Conservation (phyloP, 2,797 vertebrate species). For the Gambusia yucatana region DNA sequence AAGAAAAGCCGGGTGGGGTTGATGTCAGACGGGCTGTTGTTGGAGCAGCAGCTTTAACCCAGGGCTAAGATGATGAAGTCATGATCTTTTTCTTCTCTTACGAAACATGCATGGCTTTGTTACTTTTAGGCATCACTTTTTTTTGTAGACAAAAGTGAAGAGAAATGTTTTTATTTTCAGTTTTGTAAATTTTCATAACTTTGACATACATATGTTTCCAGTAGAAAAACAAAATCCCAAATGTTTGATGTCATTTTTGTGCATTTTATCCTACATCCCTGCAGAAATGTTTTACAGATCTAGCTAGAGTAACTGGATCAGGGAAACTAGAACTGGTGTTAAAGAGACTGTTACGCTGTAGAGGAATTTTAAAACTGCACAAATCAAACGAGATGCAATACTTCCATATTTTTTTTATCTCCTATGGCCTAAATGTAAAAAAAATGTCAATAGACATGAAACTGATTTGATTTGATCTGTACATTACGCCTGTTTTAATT, state of each 20-base stretch:
- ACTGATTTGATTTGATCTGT: not conserved
- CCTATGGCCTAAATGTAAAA: not conserved
- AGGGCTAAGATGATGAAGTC: constrained; percentile 18
- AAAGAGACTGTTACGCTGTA: not conserved
- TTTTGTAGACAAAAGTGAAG: not conserved
- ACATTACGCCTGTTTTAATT: not conserved
- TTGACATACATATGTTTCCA: not conserved
- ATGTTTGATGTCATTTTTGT: not conserved
- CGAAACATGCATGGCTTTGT: not conserved
- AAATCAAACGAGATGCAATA: not conserved
- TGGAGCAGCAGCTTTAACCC: constrained; percentile 41
- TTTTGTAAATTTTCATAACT: not conserved
- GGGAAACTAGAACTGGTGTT: not conserved
- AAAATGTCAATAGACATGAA: not conserved
- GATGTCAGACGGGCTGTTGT: constrained; percentile 53
- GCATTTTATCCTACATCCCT: not conserved
- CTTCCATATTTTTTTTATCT: not conserved
- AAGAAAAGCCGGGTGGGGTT: constrained; percentile 59
- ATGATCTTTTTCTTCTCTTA: constrained; percentile 17
- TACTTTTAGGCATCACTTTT: not conserved
- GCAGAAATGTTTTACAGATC: not conserved
- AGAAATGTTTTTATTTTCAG: not conserved
- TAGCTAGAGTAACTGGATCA: not conserved
- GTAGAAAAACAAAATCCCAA: not conserved
- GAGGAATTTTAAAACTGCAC: not conserved